Conservation (phyloP, 2,797 vertebrate genomes). For the Scleropages formosus region DNA sequence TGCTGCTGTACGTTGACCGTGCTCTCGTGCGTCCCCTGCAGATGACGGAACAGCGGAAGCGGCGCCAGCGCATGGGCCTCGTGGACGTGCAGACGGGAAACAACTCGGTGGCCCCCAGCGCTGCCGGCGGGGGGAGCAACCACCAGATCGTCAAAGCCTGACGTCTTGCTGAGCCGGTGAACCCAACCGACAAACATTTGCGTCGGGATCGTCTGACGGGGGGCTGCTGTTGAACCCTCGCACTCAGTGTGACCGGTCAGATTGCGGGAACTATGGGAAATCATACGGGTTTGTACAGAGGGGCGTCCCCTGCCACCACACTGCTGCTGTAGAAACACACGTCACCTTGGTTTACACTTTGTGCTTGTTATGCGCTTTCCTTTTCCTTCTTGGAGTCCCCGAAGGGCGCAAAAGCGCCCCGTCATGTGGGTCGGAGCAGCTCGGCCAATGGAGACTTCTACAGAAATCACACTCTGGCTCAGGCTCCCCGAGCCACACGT, state of each 20-base stretch:
- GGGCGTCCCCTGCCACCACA: slow-evolving; percentile 3
- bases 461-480: too few species aligned
- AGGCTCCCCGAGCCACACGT: background rate
- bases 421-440: too few species aligned
- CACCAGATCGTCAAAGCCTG: slow-evolving; percentile 55
- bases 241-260: background rate
- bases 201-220: too few species aligned
- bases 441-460: too few species aligned
- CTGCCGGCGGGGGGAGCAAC: slow-evolving; percentile 69
- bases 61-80: slow-evolving; percentile 73
- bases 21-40: slow-evolving; percentile 31
- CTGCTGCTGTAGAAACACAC: slow-evolving; percentile 4
- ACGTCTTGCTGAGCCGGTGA: background rate
- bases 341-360: slow-evolving; percentile 1
- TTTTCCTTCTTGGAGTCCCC: background rate
- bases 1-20: background rate
- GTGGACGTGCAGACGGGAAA: slow-evolving; percentile 61
- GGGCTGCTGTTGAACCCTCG: background rate
- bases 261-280: background rate
- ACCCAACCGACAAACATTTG: background rate
- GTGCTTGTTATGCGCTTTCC: background rate
- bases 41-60: slow-evolving; percentile 77
- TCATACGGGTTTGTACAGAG: background rate
- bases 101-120: slow-evolving; percentile 54
- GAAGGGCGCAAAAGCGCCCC: too few species aligned